These are phyloP conservation scores for Crypturellus tataupa DNA, from an alignment of 2,797 vertebrate genomes.

Conservation along the genomic window DNA sequence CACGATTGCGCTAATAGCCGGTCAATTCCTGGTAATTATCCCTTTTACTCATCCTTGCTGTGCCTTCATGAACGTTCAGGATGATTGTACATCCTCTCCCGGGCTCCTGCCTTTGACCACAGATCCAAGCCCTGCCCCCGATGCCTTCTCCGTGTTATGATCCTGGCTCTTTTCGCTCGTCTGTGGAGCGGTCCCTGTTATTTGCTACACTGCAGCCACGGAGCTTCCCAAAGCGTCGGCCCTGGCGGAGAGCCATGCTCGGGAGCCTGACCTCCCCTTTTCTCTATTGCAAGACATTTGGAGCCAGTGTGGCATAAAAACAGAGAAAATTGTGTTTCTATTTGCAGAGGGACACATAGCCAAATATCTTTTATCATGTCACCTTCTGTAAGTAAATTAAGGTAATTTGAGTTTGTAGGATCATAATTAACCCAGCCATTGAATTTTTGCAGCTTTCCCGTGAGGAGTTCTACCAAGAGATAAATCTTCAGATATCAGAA, in stretches of 20 bases:
- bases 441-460: slow-evolving; percentile 21
- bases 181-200: not conserved
- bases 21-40: slow-evolving; percentile 56
- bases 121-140: not conserved
- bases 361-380: not conserved
- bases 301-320: slow-evolving; percentile 35
- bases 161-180: not conserved
- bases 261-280: not conserved
- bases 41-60: slow-evolving; percentile 45
- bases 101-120: not conserved
- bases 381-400: slow-evolving; percentile 40
- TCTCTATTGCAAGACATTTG: not conserved
- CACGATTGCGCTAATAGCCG: not conserved
- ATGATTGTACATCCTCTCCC: not conserved
- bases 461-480: slow-evolving; percentile 40
- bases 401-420: not conserved
- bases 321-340: slow-evolving; percentile 2
- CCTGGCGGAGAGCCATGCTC: not conserved
- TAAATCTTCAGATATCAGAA: slow-evolving; percentile 48
- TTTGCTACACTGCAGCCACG: not conserved
- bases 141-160: not conserved
- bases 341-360: not conserved
- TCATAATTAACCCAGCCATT: slow-evolving; percentile 11
- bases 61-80: not conserved
- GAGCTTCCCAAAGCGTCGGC: not conserved